Evolutionary conservation across 2,797 vertebrate genomes (phyloP), one percentile per base, ranked within the genome.

Genomic region (Gallinago nigripennis): DNA sequence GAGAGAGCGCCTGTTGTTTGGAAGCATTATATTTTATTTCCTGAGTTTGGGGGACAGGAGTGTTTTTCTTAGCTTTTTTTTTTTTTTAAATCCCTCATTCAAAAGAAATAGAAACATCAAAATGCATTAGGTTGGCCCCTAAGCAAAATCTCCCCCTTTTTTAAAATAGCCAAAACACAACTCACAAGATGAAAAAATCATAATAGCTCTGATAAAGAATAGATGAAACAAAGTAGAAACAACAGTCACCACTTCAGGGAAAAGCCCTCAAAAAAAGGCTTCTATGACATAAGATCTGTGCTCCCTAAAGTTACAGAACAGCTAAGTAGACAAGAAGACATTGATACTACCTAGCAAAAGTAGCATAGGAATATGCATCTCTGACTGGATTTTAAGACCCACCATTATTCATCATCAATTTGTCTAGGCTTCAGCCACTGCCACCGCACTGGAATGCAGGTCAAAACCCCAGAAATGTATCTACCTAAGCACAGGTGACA

Each of bases 171-270:
- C n/a, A 30, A 82, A 90, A 17, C 58, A 72, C 7, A 3, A 43
- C 17, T 57, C n/a, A 20, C 2, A n/a, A 63, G 14, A 53, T 11
- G 3, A 79, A 83, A 75, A 82, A 68, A 35, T 13, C 1, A 0
- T 64, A 73, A 53, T 33, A 53, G 7, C 12, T 71, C 37, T 83
- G 61, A 81, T 65, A 72, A 94, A 92, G 79, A 91, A 86, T 3
- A 86, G 33, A 86, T 58, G 76, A 88, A 37, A 69, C 11, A 45
- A 93, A 94, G 41, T 27, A 31, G 78, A 75, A 89, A 58, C 31
- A 76, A 76, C 25, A 85, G 43, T 27, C 46, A 78, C 6, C 31
- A 83, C 54, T 9, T 51, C 61, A 86, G 68, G 46, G 30, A 35
- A 85, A 76, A 90, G 51, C 20, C 48, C 70, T 33, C 60, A 33